Base-by-base conservation (phyloP, 92 coral and sea anemone species). In the Anthopleura xanthogrammica region DNA sequence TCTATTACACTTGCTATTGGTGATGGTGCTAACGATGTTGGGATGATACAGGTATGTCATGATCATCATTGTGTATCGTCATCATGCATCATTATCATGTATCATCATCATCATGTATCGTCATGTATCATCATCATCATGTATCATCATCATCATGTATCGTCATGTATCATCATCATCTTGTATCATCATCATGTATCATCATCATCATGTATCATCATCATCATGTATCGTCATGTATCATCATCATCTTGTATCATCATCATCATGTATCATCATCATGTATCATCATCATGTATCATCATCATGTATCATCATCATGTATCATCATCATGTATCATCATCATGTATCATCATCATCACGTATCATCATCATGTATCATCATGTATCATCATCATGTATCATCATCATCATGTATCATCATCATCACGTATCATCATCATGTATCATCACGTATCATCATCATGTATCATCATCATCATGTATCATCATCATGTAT, bases 21-120 rank as follows among this genome's bases (percentile, higher is more conserved):
- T 75, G 99, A 96, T 83, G 99, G 99, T 52, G 99, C 99, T 19
- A 96, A 96, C 77, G 99, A 96, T 78, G 99, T 96, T 43, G 99
- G 99, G 71, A 96, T 96, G 99, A 96, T 96, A 77, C 99, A 96
- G 99, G 99, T 94, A 76, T 3, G 24, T 1, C 8, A 64, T 22
- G 70, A 62, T 9, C 0, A 46, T 23, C 11, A 64, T 58, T 14
- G 10, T 22, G 50, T 4, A 12, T 16, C 17, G 1, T 19, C 17
- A 19, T 14, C 19, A 57, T 4, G 52, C n/a, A n/a, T n/a, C n/a
- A n/a, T 9, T 5, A 46, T 23, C 11, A 64, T 22, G 50, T 4
- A 12, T 16, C 17, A 12, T 19, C 17, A 19, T 14, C 19, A 57
- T 4, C 17, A 14, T 14, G 16, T 10, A 12, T 4, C n/a, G 0